Base-by-base conservation (phyloP, 2,797 vertebrate species). In the Xiphophorus birchmanni region DNA sequence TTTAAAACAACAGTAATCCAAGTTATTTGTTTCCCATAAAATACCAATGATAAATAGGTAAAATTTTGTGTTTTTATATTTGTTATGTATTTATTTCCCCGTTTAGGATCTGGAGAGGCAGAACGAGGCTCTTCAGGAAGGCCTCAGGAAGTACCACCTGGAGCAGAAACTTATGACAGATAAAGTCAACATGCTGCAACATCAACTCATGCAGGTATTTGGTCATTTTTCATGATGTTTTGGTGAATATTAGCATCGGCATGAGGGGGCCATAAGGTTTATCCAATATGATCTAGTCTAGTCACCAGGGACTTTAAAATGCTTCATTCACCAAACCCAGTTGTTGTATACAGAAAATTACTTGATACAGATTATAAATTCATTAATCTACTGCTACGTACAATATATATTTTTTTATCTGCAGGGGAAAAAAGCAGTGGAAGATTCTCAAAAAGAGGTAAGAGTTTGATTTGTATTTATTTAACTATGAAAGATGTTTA, bases 121-220 rank as follows among this genome's bases (percentile, higher is more conserved):
- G 94, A 99, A 99, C 50, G 97, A 98, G 84, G 96, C 93, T 73
- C 92, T 99, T 77, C 97, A 97, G 87, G 97, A 96, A 48, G 95
- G 90, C 29, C 84, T 99, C 88, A 96, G 95, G 74, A 97, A 97
- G 80, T 96, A 93, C 72, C 97, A 98, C 35, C 96, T 97, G 88
- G 99, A 99, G 80, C 97, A 99, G 78, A 96, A 95, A 88, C 87
- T 93, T 37, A 93, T 99, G 78, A 56, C 97, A 58, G 98, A 99
- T 80, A 96, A 96, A 75, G 96, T 99, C 85, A 97, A 92, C 73
- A 91, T 95, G 63, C 92, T 99, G 0, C 98, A 99, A 73, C 94
- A 98, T 6, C 98, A 99, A 56, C 93, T 99, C 78, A 95, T 92
- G 50, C 97, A 99, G 98, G 99, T 99, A 91, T 18, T 48, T 45